Percentiles rank a stretch among this genome's conserved stretches.
phyloP scores from a whole-genome alignment of 2,888 invertebrate genomes.

The Lasioglossum zephyrum region DNA sequence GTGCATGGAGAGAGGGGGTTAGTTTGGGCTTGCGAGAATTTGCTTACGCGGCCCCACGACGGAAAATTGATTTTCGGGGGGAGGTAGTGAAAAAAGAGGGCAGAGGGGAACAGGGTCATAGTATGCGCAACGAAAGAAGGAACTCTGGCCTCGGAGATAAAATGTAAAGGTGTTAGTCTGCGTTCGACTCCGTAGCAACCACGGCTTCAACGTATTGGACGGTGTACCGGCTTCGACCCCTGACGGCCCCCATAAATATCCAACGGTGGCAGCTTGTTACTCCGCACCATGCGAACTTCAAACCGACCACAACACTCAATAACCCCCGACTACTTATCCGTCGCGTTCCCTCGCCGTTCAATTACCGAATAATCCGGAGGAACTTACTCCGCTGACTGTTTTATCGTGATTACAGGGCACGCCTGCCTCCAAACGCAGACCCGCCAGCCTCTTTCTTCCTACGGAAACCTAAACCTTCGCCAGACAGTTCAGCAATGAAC shows the following conservation, averaged over 20 bases:
- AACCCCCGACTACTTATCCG: slow-evolving; percentile 68
- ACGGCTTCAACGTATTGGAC: slow-evolving; percentile 47
- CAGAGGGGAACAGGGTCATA: slow-evolving; percentile 3
- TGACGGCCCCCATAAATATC: slow-evolving; percentile 82
- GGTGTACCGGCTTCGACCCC: slow-evolving; percentile 77
- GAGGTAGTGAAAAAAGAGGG: no score
- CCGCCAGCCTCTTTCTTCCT: neutral
- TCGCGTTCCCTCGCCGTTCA: slow-evolving; percentile 54
- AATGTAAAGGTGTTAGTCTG: slow-evolving; percentile 77
- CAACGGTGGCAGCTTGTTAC: slow-evolving; percentile 83
- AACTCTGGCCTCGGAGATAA: slow-evolving; percentile 69
- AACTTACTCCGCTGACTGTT: slow-evolving; percentile 19
- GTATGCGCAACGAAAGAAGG: slow-evolving; percentile 7
- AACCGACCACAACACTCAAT: slow-evolving; percentile 81
- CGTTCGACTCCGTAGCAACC: slow-evolving; percentile 49
- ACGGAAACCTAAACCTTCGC: neutral
- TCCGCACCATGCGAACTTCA: slow-evolving; percentile 79
- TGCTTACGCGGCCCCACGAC: slow-evolving; percentile 29
- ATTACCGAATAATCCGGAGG: slow-evolving; percentile 57
- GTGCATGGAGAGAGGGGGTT: neutral
- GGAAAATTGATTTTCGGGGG: slow-evolving; percentile 58
- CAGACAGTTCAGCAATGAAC: neutral
- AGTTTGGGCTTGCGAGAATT: slow-evolving; percentile 28
- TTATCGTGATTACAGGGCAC: slow-evolving; percentile 24
- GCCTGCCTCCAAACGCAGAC: neutral